phyloP scores from a whole-genome alignment of 2,888 invertebrate species.

The Zonitis immaculata region DNA sequence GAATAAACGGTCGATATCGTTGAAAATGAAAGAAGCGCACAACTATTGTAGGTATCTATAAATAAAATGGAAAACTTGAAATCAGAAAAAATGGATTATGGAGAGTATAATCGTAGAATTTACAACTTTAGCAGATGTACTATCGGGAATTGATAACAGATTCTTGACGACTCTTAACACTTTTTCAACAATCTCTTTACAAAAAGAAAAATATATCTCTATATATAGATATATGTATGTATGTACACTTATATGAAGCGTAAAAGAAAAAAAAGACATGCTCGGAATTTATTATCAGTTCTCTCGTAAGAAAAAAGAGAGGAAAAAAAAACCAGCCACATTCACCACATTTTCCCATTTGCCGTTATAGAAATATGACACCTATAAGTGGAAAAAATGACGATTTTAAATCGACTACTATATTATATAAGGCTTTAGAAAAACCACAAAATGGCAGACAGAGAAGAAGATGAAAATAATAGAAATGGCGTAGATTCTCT shows the following conservation, averaged over 20 bases:
- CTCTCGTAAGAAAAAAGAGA: not conserved
- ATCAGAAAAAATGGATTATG: conserved; percentile 1
- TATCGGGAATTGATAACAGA: conserved; percentile 19
- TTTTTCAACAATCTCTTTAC: not conserved
- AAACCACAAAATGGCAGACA: too few species aligned
- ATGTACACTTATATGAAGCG: too few species aligned
- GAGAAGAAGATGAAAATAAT: too few species aligned
- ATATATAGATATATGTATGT: too few species aligned
- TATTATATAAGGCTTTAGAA: too few species aligned
- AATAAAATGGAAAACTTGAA: too few species aligned
- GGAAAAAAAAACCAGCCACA: not conserved
- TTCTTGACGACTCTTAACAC: conserved; percentile 8
- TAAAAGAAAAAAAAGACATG: conserved; percentile 17
- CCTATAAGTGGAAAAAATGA: not conserved
- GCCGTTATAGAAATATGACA: not conserved
- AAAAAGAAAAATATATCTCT: too few species aligned
- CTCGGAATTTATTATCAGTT: conserved; percentile 17
- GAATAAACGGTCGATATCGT: too few species aligned
- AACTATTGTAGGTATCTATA: too few species aligned
- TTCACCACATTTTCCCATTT: not conserved
- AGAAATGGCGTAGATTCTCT: too few species aligned
- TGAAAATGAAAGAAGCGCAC: too few species aligned
- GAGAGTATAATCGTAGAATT: conserved; percentile 16
- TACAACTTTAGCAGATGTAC: conserved; percentile 6
- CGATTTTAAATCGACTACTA: not conserved